A percentile compares a stretch with the other conserved stretches of the same genome.
phyloP scores from a whole-genome alignment of 2,888 invertebrate genomes.

The Galeopsomyia nigrocyanea region DNA sequence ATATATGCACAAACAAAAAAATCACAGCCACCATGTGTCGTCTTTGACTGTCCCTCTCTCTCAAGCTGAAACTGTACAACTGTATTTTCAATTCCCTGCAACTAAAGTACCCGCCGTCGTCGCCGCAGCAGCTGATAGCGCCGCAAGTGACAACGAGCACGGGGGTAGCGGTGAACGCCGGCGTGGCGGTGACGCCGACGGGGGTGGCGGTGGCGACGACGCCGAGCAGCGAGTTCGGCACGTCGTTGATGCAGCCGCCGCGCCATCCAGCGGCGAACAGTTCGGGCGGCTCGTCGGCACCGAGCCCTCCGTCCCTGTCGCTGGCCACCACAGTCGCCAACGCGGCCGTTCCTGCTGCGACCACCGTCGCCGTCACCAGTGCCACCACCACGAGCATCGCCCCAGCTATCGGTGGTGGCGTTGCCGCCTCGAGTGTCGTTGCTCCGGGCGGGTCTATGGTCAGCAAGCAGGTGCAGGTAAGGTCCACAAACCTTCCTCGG shows the following conservation, averaged over 20 bases:
- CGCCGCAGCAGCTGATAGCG: conserved; percentile 75
- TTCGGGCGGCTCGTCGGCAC: background rate
- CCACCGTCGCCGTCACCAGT: background rate
- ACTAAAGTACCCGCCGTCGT: conserved; percentile 82
- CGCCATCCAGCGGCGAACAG: background rate
- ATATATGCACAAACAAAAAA: no score
- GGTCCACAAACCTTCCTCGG: conserved; percentile 69
- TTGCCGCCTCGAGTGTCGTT: conserved; percentile 15
- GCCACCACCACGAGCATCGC: background rate
- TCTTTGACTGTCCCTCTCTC: background rate
- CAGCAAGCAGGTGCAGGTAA: conserved; percentile 77
- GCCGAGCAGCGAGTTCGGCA: background rate
- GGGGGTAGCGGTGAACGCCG: conserved; percentile 61
- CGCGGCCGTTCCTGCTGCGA: background rate
- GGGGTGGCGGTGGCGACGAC: conserved; percentile 16
- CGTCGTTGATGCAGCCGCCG: conserved; percentile 1
- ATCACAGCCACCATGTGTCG: no score
- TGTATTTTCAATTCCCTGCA: background rate
- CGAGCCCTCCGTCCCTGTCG: no score
- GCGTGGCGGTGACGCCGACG: conserved; percentile 29
- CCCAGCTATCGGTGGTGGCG: background rate
- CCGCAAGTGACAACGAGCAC: conserved; percentile 69
- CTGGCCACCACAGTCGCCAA: no score
- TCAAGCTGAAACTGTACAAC: background rate
- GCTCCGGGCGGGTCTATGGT: conserved; percentile 64